These are phyloP conservation scores for Apoda limacodes DNA, from an alignment of 2,888 invertebrate genomes.

Conservation along the genomic window DNA sequence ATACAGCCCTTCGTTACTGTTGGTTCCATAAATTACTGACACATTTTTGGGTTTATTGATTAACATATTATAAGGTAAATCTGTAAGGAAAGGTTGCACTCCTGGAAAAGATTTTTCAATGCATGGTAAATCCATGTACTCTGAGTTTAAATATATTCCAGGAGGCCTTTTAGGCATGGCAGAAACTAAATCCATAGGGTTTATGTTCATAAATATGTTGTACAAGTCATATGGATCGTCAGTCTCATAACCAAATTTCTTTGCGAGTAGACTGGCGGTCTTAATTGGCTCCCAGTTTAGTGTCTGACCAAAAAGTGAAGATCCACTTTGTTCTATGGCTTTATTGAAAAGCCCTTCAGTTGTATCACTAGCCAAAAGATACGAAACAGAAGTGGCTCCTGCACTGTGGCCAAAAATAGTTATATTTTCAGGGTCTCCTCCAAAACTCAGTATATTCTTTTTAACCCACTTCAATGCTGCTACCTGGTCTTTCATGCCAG, in stretches of 20 bases:
- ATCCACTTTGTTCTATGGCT: slow-evolving; percentile 53
- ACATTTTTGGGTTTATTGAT: slow-evolving; percentile 29
- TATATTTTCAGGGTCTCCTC: slow-evolving; percentile 53
- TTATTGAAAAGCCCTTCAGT: slow-evolving; percentile 44
- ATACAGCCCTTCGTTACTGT: slow-evolving; percentile 45
- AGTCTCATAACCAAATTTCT: slow-evolving; percentile 39
- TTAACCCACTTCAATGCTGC: slow-evolving; percentile 57
- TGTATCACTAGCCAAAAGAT: slow-evolving; percentile 38
- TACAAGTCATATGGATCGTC: slow-evolving; percentile 43
- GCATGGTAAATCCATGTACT: slow-evolving; percentile 47
- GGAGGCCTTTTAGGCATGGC: slow-evolving; percentile 35
- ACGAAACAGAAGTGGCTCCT: slow-evolving; percentile 41
- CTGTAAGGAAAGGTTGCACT: slow-evolving; percentile 39
- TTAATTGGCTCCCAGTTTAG: slow-evolving; percentile 44
- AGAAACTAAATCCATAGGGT: slow-evolving; percentile 31
- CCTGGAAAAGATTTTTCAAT: slow-evolving; percentile 41
- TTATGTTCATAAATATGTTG: slow-evolving; percentile 35
- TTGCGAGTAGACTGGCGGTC: slow-evolving; percentile 42
- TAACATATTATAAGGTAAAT: slow-evolving; percentile 48
- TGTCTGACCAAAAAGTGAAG: slow-evolving; percentile 46
- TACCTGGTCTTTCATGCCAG: slow-evolving; percentile 54
- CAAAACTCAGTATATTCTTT: slow-evolving; percentile 52
- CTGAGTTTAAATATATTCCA: slow-evolving; percentile 46
- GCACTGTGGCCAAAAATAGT: slow-evolving; percentile 60
- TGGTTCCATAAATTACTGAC: slow-evolving; percentile 32